phyloP scores from a whole-genome alignment of 1,140 invertebrate genomes.

The Drosophila eugracilis region DNA sequence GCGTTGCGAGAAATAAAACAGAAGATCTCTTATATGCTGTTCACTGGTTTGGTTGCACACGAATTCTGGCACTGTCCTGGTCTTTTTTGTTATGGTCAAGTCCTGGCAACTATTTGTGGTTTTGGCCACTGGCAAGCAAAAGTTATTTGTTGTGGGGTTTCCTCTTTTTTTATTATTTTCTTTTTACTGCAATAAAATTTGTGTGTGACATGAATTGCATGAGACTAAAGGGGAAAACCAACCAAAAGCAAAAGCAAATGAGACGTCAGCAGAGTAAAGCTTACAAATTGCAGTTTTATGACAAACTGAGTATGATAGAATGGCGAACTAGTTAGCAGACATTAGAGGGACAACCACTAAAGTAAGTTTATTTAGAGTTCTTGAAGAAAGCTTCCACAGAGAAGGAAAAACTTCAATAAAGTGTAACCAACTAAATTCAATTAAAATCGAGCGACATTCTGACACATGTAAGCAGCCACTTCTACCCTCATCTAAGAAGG shows the following conservation, averaged over 20 bases:
- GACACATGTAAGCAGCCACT: conserved; percentile 46
- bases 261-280: conserved; percentile 33
- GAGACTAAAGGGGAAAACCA: not conserved
- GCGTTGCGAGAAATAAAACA: conserved; percentile 20
- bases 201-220: conserved; percentile 36
- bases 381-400: not conserved
- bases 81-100: conserved; percentile 30
- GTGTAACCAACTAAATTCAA: conserved; percentile 42
- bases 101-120: conserved; percentile 42
- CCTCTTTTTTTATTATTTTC: conserved; percentile 14
- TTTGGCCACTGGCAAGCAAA: conserved; percentile 33
- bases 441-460: conserved; percentile 42
- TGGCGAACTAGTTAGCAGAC: not conserved
- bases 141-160: conserved; percentile 41
- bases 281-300: conserved; percentile 44
- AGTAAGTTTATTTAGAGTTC: conserved; percentile 1
- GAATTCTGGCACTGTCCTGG: not conserved
- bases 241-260: conserved; percentile 28
- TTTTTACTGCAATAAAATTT: conserved; percentile 43
- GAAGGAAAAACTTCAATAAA: conserved; percentile 7
- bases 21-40: conserved; percentile 41
- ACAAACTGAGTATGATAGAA: conserved; percentile 19
- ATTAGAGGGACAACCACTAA: conserved; percentile 4
- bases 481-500: conserved; percentile 16
- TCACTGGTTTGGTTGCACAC: conserved; percentile 37